Evolutionary conservation across 2,888 invertebrate genomes (phyloP), one percentile per base, ranked within the genome.

Genomic region (Plebejus melissa): DNA sequence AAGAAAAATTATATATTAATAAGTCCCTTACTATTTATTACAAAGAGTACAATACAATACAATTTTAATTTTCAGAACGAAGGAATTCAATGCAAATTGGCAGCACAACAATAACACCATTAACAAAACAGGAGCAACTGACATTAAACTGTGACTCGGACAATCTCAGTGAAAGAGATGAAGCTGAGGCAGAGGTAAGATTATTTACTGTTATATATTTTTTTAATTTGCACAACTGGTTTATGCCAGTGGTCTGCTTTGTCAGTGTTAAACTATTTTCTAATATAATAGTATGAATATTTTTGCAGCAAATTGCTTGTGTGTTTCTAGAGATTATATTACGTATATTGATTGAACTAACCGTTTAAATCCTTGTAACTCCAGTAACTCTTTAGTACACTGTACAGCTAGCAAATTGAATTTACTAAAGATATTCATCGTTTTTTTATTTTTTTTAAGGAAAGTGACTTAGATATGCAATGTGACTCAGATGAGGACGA

Each of bases 91-190:
- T 95, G 83, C 95, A 95, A 84, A 96, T 96, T 83, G 96, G 96
- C 0, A 96, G 94, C 82, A 96, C 96, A 32, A 96, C 96, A 36
- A 96, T 94, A 57, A 91, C 93, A 36, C 93, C 94, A 46, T 81
- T 94, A 72, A 88, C 87, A 22, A 94, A 94, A 82, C 94, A 94
- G 82, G 94, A 84, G 84, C 94, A 88, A 90, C 90, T 94, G 80
- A 94, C 96, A 76, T 92, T 96, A 81, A 95, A 94, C 82, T 96
- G 95, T 83, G 95, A 96, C 78, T 96, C 95, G 4, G 96, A 96
- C 82, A 96, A 96, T 79, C 94, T 96, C 79, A 96, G 97, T 86
- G 95, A 95, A 83, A 91, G 96, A 36, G 97, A 96, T 85, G 97
- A 97, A 87, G 96, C 96, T 22, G 96, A 97, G 86, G 97, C 97